Conservation (phyloP, 1,140 invertebrate species). For the Pogonomyrmex barbatus region DNA sequence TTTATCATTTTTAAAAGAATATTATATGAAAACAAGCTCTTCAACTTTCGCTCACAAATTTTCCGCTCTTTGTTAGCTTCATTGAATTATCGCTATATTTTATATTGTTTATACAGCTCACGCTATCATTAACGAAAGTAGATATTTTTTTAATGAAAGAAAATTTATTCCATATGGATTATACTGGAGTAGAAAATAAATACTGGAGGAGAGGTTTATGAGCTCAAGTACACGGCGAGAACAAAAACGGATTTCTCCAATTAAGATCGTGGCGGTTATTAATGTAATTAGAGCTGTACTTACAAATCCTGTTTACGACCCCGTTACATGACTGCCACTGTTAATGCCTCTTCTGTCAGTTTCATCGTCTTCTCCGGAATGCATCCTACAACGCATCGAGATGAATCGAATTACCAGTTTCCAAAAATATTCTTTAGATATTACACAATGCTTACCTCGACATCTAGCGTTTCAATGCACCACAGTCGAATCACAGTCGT, state of each 20-base stretch:
- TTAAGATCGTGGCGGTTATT: constrained; percentile 9
- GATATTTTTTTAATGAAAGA: background rate
- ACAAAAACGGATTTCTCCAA: constrained; percentile 1
- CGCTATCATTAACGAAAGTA: background rate
- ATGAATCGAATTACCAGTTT: background rate
- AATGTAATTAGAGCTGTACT: constrained; percentile 16
- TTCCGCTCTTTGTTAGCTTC: background rate
- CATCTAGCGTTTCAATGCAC: background rate
- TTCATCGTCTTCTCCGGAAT: background rate
- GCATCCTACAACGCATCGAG: constrained; percentile 12
- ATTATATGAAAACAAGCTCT: constrained; percentile 9
- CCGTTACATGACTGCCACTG: constrained; percentile 14
- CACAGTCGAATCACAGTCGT: background rate
- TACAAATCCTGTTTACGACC: constrained; percentile 30
- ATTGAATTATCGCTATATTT: background rate
- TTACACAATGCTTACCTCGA: background rate
- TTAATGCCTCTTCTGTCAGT: background rate
- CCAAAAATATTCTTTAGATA: background rate
- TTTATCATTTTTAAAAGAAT: background rate
- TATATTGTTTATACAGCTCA: background rate
- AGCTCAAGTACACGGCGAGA: background rate
- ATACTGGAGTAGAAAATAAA: background rate
- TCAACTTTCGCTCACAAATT: background rate
- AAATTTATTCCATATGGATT: background rate
- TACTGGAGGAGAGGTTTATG: background rate